A percentile compares a stretch with the other conserved stretches of the same genome.
phyloP scores from a whole-genome alignment of 2,888 invertebrate species.

The Drosophila infuscata region DNA sequence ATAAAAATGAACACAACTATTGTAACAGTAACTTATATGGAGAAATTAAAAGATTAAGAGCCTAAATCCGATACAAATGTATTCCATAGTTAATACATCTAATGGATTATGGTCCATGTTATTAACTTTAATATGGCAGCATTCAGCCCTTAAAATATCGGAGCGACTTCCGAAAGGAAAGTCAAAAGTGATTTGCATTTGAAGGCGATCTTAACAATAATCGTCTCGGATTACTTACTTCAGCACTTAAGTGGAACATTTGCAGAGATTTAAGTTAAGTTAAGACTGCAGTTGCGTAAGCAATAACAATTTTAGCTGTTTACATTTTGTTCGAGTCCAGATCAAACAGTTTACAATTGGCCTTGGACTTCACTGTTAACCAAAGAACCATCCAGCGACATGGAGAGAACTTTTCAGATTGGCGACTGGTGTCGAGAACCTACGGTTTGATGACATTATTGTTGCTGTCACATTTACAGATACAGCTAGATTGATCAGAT shows the following conservation, averaged over 20 bases:
- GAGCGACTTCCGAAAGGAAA: background rate
- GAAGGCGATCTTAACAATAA: background rate
- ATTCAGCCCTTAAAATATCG: background rate
- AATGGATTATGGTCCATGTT: background rate
- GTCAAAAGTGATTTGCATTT: background rate
- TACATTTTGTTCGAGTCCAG: conserved; percentile 1
- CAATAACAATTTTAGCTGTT: background rate
- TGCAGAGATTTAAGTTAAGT: background rate
- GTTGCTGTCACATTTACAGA: background rate
- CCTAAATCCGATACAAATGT: background rate
- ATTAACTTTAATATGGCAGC: background rate
- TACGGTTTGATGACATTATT: background rate
- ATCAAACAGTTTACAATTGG: conserved; percentile 3
- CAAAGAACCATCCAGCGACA: background rate
- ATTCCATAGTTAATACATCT: background rate
- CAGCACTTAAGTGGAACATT: background rate
- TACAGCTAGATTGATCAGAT: conserved; percentile 4
- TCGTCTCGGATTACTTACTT: background rate
- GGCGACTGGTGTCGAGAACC: background rate
- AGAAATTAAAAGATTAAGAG: background rate
- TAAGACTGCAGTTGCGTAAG: background rate
- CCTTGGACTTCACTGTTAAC: background rate
- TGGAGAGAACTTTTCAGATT: background rate
- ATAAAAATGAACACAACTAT: conserved; percentile 22
- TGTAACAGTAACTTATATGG: conserved; percentile 16